Conservation (phyloP, 2,797 vertebrate genomes). For the Synaphobranchus kaupii region DNA sequence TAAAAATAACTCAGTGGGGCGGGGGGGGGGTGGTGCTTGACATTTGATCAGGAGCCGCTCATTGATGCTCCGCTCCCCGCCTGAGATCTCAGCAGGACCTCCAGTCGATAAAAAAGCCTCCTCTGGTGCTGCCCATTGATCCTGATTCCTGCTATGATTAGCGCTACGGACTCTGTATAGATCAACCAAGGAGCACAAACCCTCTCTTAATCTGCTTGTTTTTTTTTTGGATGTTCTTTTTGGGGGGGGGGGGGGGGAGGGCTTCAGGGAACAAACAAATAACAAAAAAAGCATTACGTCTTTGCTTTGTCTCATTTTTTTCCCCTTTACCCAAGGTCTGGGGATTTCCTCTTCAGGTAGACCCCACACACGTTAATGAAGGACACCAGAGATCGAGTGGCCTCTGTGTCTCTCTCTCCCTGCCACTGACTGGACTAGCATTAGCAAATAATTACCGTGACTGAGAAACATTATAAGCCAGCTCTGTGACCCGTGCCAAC, state of each 20-base stretch:
- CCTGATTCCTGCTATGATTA: conserved; percentile 13
- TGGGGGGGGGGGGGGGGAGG: neutral
- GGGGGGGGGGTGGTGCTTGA: neutral
- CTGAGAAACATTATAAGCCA: conserved; percentile 6
- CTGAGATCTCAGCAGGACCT: conserved; percentile 22
- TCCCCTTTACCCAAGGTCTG: neutral
- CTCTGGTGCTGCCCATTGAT: neutral
- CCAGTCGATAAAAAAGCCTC: conserved; percentile 10
- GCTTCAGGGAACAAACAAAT: neutral
- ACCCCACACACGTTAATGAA: neutral
- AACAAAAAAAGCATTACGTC: too few relatives aligned
- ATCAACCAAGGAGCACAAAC: neutral
- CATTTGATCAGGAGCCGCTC: conserved; percentile 24
- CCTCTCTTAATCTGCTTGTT: neutral
- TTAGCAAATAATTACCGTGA: neutral
- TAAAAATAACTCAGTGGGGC: conserved; percentile 28
- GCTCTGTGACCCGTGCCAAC: neutral
- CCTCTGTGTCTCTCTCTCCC: neutral
- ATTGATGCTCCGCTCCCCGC: neutral
- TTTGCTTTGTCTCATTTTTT: neutral
- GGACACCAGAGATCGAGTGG: neutral
- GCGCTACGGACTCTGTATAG: neutral
- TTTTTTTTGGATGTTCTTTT: neutral
- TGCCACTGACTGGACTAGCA: neutral
- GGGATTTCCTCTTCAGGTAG: neutral